Evolutionary conservation across 2,888 invertebrate species (phyloP).

Genomic region (Tridacna crocea): DNA sequence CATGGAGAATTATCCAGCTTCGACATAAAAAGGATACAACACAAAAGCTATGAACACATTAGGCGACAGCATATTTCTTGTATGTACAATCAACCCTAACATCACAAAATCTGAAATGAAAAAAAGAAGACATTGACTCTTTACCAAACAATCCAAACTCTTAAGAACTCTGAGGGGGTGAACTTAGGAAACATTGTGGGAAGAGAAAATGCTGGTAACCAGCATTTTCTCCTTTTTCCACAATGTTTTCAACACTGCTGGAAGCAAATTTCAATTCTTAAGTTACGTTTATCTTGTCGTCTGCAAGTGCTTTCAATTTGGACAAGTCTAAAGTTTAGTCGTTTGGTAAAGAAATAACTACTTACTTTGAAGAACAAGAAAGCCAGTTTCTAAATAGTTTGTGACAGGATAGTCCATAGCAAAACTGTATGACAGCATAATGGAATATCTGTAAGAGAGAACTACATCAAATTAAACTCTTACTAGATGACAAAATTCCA

Average conservation of each 20-base stretch:
- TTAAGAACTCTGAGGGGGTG: too few relatives aligned
- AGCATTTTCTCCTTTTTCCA: too few relatives aligned
- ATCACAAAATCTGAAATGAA: slow-evolving; percentile 69
- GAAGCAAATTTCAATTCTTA: too few relatives aligned
- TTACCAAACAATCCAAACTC: too few relatives aligned
- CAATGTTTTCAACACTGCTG: too few relatives aligned
- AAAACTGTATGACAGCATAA: slow-evolving; percentile 74
- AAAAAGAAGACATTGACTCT: background rate
- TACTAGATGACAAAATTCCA: too few relatives aligned
- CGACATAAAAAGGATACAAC: slow-evolving; percentile 68
- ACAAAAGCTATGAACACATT: slow-evolving; percentile 60
- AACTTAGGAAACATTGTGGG: too few relatives aligned
- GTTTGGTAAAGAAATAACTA: background rate
- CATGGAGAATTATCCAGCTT: background rate
- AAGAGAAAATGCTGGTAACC: too few relatives aligned
- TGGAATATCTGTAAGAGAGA: slow-evolving; percentile 68
- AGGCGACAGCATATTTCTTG: slow-evolving; percentile 61
- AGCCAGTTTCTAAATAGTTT: slow-evolving; percentile 70
- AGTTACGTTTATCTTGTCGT: too few relatives aligned
- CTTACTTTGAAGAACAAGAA: slow-evolving; percentile 73
- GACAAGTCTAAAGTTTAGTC: too few relatives aligned
- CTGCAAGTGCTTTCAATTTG: too few relatives aligned
- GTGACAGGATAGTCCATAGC: slow-evolving; percentile 71
- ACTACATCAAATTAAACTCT: too few relatives aligned
- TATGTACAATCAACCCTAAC: slow-evolving; percentile 65